These are phyloP conservation scores for Paradisaea rubra DNA, from an alignment of 2,113 vertebrate genomes.

Conservation along the genomic window DNA sequence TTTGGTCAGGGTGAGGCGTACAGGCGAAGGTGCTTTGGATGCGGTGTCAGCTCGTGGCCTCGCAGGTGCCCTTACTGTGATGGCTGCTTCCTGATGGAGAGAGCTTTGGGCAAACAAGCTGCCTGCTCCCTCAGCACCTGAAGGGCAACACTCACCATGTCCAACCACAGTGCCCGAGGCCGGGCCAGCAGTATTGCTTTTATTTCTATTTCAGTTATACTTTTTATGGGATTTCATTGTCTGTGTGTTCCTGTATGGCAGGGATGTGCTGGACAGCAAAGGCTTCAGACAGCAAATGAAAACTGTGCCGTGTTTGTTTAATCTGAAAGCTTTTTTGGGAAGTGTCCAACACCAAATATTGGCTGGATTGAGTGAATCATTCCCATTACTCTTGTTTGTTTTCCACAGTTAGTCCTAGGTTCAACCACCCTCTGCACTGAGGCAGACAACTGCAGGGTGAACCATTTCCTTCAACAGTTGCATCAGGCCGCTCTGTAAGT, in stretches of 20 bases:
- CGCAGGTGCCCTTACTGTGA: accelerated
- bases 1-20: accelerated
- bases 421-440: not conserved
- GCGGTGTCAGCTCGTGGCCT: accelerated
- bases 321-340: slow-evolving; percentile 48
- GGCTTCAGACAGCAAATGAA: not conserved
- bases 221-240: not conserved
- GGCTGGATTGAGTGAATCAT: not conserved
- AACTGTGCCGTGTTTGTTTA: not conserved
- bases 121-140: not conserved
- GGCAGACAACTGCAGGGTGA: not conserved
- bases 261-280: not conserved
- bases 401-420: not conserved
- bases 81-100: accelerated
- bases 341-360: not conserved
- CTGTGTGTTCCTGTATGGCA: accelerated
- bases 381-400: not conserved
- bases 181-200: not conserved
- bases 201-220: not conserved
- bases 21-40: not conserved
- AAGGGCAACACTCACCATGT: not conserved
- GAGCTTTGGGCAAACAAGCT: not conserved
- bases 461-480: not conserved
- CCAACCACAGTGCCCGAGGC: not conserved
- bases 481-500: not conserved